These are phyloP conservation scores for Tetragonisca angustula DNA, from an alignment of 2,888 invertebrate species.

Conservation along the genomic window DNA sequence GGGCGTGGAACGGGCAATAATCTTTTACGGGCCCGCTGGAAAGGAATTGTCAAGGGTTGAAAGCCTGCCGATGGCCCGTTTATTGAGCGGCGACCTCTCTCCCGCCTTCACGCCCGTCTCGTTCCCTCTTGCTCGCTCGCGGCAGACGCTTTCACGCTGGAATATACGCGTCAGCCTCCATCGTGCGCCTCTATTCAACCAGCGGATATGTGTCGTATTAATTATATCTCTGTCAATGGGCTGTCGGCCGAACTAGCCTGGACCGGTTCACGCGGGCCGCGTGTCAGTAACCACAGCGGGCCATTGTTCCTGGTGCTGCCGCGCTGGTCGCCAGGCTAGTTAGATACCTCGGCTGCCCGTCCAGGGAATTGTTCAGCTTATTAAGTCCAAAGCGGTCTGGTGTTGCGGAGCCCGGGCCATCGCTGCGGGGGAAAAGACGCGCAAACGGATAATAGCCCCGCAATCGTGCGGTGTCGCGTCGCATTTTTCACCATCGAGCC, in stretches of 20 bases:
- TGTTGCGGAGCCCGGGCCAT: conserved; percentile 5
- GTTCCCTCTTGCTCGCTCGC: not conserved
- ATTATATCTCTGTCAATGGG: conserved; percentile 77
- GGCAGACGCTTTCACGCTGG: conserved; percentile 65
- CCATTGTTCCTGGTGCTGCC: conserved; percentile 66
- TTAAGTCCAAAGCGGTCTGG: conserved; percentile 70
- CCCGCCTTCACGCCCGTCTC: not conserved
- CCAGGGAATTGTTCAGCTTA: conserved; percentile 78
- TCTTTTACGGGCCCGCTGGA: conserved; percentile 35
- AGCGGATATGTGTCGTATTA: conserved; percentile 76
- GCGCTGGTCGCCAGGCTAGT: conserved; percentile 60
- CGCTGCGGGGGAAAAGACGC: conserved; percentile 32
- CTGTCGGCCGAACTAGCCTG: conserved; percentile 63
- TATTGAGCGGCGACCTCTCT: conserved; percentile 51
- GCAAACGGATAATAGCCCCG: conserved; percentile 39
- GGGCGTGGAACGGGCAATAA: conserved; percentile 34
- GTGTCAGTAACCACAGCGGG: conserved; percentile 78
- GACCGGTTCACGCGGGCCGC: conserved; percentile 64
- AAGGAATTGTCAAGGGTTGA: conserved; percentile 61
- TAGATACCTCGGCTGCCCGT: conserved; percentile 69
- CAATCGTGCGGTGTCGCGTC: not conserved
- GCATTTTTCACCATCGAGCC: not conserved
- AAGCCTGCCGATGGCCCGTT: conserved; percentile 60
- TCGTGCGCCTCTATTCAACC: conserved; percentile 68
- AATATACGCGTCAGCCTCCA: conserved; percentile 66